Percentiles rank a stretch among this genome's conserved stretches.
Conservation (phyloP, 2,888 invertebrate species). For the Beris morrisii region DNA sequence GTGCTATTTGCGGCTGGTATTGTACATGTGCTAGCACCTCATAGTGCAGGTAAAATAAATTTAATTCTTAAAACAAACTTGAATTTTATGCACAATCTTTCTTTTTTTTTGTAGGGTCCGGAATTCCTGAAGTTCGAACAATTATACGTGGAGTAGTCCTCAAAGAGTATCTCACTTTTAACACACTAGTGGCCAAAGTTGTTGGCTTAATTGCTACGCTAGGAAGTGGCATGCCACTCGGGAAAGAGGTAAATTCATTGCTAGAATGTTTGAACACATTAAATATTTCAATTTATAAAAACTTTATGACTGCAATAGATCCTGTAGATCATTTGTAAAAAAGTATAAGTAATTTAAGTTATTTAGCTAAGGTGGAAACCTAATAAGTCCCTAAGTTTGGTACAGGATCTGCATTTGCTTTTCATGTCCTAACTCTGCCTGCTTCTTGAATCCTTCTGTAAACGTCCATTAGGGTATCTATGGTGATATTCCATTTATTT, state of each 20-base stretch:
- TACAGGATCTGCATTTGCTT: no score
- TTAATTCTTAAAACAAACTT: no score
- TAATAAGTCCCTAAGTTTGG: no score
- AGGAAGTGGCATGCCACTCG: constrained; percentile 94
- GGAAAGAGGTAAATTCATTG: constrained; percentile 79
- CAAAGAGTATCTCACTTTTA: constrained; percentile 95
- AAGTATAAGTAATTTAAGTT: no score
- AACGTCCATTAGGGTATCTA: no score
- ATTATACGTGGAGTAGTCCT: constrained; percentile 93
- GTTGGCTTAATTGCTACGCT: constrained; percentile 93
- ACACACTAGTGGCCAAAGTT: constrained; percentile 91
- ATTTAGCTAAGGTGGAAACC: no score
- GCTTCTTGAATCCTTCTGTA: no score
- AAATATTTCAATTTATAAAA: background rate
- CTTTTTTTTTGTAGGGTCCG: constrained; percentile 70
- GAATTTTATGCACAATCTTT: no score
- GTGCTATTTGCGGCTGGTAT: constrained; percentile 95
- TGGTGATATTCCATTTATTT: no score
- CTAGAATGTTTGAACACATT: background rate
- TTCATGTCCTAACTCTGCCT: no score
- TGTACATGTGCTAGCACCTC: constrained; percentile 94
- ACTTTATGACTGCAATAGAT: no score
- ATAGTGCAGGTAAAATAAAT: constrained; percentile 78
- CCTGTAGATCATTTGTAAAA: no score
- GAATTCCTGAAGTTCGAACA: constrained; percentile 99